These are phyloP conservation scores for Cuculus canorus DNA, from an alignment of 2,797 vertebrate species.

Conservation along the genomic window DNA sequence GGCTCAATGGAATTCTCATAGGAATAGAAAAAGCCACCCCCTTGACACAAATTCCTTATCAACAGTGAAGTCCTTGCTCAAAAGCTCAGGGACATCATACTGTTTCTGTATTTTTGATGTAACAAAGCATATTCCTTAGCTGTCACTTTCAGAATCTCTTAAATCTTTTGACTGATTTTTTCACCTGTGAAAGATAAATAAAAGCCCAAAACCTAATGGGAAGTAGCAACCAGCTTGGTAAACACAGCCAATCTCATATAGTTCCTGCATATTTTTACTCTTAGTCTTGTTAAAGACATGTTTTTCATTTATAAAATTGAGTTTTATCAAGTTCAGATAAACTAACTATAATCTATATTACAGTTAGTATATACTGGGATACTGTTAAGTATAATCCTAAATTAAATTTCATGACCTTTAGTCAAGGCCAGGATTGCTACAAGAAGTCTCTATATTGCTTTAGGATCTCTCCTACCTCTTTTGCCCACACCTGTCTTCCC, in stretches of 20 bases:
- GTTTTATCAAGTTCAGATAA: not conserved
- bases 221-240: not conserved
- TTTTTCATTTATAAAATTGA: not conserved
- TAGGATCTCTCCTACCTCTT: not conserved
- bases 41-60: not conserved
- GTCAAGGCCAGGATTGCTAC: not conserved
- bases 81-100: not conserved
- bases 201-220: not conserved
- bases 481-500: not conserved
- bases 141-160: not conserved
- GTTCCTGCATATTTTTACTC: not conserved
- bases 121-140: not conserved
- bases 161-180: not conserved
- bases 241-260: not conserved
- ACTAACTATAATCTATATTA: too few relatives aligned
- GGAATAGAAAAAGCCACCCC: not conserved
- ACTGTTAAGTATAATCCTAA: not conserved
- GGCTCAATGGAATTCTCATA: not conserved
- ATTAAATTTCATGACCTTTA: constrained; percentile 7
- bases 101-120: not conserved
- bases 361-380: not conserved
- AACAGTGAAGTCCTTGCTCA: not conserved
- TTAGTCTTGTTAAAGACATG: not conserved
- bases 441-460: not conserved
- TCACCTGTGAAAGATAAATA: too few relatives aligned